Evolutionary conservation across 2,888 invertebrate species (phyloP).

Genomic region (Mechanitis messenoides): DNA sequence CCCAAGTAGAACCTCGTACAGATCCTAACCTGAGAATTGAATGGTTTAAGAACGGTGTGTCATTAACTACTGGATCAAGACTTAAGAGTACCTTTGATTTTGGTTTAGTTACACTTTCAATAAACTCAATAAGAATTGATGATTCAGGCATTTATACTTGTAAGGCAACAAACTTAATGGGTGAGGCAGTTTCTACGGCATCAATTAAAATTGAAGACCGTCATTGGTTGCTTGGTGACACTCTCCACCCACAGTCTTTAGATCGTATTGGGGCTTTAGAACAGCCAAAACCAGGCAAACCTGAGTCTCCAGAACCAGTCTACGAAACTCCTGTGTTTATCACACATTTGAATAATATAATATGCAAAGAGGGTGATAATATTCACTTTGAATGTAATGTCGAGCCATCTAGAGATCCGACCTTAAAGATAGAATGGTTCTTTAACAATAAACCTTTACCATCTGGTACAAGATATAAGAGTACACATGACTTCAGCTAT

Average conservation of each 20-base stretch:
- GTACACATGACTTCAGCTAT: conserved; percentile 96
- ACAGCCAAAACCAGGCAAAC: conserved; percentile 81
- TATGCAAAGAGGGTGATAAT: conserved; percentile 90
- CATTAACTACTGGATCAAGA: conserved; percentile 90
- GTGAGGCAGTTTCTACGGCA: conserved; percentile 95
- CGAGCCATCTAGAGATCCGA: conserved; percentile 93
- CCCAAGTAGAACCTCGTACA: conserved; percentile 92
- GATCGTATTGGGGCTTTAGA: conserved; percentile 91
- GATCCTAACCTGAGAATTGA: conserved; percentile 92
- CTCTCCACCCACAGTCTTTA: conserved; percentile 92
- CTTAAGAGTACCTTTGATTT: conserved; percentile 97
- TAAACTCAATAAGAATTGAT: conserved; percentile 89
- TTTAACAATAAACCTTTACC: conserved; percentile 93
- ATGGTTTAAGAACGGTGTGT: conserved; percentile 95
- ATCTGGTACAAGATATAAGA: conserved; percentile 92
- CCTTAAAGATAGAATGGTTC: conserved; percentile 95
- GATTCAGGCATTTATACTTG: conserved; percentile 98
- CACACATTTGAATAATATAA: conserved; percentile 92
- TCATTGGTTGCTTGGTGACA: conserved; percentile 91
- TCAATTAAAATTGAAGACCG: conserved; percentile 92
- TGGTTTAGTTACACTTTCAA: conserved; percentile 94
- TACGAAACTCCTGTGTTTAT: conserved; percentile 93
- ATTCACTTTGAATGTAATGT: conserved; percentile 95
- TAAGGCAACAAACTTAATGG: conserved; percentile 93
- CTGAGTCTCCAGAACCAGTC: conserved; percentile 83